Evolutionary conservation across 2,888 invertebrate genomes (phyloP), one percentile per base, ranked within the genome.

Genomic region (Drosophila aldrichi): DNA sequence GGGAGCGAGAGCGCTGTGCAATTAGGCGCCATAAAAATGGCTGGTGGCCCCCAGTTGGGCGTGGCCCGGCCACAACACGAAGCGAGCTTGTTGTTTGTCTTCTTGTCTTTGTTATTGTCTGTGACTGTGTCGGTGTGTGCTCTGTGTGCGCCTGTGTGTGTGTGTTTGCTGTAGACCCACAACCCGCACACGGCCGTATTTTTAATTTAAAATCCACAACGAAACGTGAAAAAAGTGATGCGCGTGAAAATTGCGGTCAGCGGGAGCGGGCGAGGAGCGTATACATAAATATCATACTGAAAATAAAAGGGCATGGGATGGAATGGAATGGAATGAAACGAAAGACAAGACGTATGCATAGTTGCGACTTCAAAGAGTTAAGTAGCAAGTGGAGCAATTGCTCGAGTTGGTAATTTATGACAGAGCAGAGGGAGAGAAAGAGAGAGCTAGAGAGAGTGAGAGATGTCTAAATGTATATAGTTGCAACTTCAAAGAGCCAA

Each of bases 21-120:
- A 91, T 91, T 91, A 91, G 90, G 88, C 90, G 79, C 88, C 83
- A 88, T 91, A 90, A 90, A 91, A 88, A 86, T 88, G 86, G 86
- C 81, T 62, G 65, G 43, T 73, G 64, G 59, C 70, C 69, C 69
- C 72, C 72, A 76, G 54, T 66, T 76, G 80, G 79, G 79, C 79
- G 80, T 79, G 78, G 77, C 55, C 18, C 0, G 52, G 57, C 63
- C 65, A 48, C 58, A 52, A 34, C 51, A 18, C 57, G 46, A 54
- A 46, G 58, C 18, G 41, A 29, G 51, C 54, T 57, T 76, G 58
- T 64, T 78, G 80, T 85, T 82, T 85, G 77, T 77, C 80, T 85
- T 88, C 77, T 69, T 72, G 70, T 82, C 74, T 75, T 70, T 83
- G 79, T 74, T 79, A 61, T 64, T 75, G 46, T 62, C 22, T n/a